Evolutionary conservation across 2,797 vertebrate genomes (phyloP).

Genomic region (Aulostomus chinensis): DNA sequence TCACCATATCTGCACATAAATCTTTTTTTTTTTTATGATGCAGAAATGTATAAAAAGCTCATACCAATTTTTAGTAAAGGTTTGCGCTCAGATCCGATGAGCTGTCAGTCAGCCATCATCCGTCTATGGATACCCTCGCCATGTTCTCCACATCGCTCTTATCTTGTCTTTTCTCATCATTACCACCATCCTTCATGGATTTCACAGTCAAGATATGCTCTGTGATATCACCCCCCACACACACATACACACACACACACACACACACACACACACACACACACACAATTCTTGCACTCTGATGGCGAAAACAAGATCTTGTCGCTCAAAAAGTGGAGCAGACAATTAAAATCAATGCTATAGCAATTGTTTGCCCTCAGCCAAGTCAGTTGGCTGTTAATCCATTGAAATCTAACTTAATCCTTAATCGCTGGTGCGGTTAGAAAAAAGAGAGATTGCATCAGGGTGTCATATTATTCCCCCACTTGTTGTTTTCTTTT

Average conservation of each 20-base stretch:
- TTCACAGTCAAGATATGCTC: constrained; percentile 74
- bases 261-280: too few relatives aligned
- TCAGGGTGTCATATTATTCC: constrained; percentile 50
- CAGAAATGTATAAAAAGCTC: constrained; percentile 59
- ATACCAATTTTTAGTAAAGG: constrained; percentile 54
- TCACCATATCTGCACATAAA: constrained; percentile 44
- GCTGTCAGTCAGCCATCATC: constrained; percentile 73
- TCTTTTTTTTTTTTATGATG: constrained; percentile 47
- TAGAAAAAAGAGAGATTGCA: constrained; percentile 40
- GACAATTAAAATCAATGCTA: constrained; percentile 79
- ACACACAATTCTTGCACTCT: constrained; percentile 41
- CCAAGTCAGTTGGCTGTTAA: constrained; percentile 69
- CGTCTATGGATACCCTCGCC: constrained; percentile 68
- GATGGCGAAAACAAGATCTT: constrained; percentile 75
- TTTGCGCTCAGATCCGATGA: constrained; percentile 56
- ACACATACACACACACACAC: too few relatives aligned
- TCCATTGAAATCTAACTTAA: constrained; percentile 73
- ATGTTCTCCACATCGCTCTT: constrained; percentile 74
- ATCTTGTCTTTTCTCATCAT: constrained; percentile 79
- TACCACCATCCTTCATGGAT: constrained; percentile 76
- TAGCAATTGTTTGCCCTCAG: constrained; percentile 72
- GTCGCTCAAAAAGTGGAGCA: constrained; percentile 68
- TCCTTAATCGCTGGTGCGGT: constrained; percentile 56
- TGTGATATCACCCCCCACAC: constrained; percentile 69
- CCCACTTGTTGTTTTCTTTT: constrained; percentile 23